Base-by-base conservation (phyloP, 2,888 invertebrate genomes). In the Creontiades dilutus region DNA sequence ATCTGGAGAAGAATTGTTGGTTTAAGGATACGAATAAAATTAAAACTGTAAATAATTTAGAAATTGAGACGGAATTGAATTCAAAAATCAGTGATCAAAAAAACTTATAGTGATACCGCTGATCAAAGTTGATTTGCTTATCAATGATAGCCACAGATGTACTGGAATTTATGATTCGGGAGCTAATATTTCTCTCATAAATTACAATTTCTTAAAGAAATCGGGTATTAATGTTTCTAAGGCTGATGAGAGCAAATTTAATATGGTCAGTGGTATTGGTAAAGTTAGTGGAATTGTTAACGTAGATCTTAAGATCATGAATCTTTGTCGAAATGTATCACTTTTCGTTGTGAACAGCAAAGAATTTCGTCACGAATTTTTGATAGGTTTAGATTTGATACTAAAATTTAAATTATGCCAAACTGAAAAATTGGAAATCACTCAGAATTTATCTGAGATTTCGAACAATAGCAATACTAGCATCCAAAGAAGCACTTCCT, bases 61-160 rank as follows among this genome's bases (percentile, higher is more conserved):
- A 75, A 52, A 37, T 75, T 13, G 89, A 89, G 37, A 75, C 82
- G 27, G 89, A 89, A n/a, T 82, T 84, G 19, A 84, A 84, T 84
- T 84, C 84, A 11, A 84, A 84, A 84, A 55, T 84, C 16, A 55
- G 48, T 47, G 84, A 84, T 84, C 84, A 84, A 90, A 91, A 91
- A 89, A 91, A 91, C 90, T 78, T 87, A 82, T 89, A 89, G 68
- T 84, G 46, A 68, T 89, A 91, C 90, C 91, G 91, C 87, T 91
- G 89, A 91, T 91, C 68, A 90, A 80, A 90, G 37, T 90, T 86
- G 76, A 89, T 14, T 28, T 90, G 85, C 46, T 89, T 85, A 81
- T 90, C n/a, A 89, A 89, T 75, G 46, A 89, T 52, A 88, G 82
- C 82, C 47, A 89, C 87, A 87, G 91, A 85, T 27, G 82, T 82